These are phyloP conservation scores for Syrphus vitripennis DNA, from an alignment of 2,888 invertebrate species.

Conservation along the genomic window DNA sequence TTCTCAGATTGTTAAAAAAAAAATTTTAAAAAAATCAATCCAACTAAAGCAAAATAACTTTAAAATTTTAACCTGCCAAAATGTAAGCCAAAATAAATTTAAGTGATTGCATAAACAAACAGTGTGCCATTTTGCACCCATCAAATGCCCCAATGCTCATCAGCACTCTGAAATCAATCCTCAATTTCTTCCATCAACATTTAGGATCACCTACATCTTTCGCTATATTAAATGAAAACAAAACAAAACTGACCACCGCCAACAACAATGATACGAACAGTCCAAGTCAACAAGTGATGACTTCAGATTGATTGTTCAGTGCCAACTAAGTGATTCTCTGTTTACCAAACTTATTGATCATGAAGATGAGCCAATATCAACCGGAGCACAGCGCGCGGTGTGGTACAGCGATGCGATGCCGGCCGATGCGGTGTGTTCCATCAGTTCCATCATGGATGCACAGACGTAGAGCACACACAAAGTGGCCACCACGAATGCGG, in stretches of 20 bases:
- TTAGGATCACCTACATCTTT: constrained; percentile 39
- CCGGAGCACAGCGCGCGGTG: constrained; percentile 45
- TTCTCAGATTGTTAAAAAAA: not conserved
- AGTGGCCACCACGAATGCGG: constrained; percentile 72
- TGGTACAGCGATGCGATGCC: not conserved
- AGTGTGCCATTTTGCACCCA: constrained; percentile 20
- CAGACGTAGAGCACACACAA: constrained; percentile 47
- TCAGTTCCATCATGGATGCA: constrained; percentile 28
- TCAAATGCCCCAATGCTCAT: constrained; percentile 23
- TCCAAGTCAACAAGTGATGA: constrained; percentile 71
- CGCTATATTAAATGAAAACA: not conserved
- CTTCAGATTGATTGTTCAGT: constrained; percentile 71
- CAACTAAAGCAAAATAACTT: not conserved
- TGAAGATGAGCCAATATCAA: constrained; percentile 72
- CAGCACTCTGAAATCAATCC: constrained; percentile 13
- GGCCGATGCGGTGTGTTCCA: constrained; percentile 15
- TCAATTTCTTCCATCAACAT: not conserved
- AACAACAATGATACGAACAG: constrained; percentile 64
- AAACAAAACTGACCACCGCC: constrained; percentile 63
- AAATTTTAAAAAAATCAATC: not conserved
- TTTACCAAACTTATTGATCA: constrained; percentile 71
- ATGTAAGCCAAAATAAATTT: not conserved
- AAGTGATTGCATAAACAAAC: constrained; percentile 24
- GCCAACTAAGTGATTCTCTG: constrained; percentile 72
- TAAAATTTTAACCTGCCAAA: not conserved